Evolutionary conservation across 2,888 invertebrate genomes (phyloP).

Genomic region (Diploptera punctata): DNA sequence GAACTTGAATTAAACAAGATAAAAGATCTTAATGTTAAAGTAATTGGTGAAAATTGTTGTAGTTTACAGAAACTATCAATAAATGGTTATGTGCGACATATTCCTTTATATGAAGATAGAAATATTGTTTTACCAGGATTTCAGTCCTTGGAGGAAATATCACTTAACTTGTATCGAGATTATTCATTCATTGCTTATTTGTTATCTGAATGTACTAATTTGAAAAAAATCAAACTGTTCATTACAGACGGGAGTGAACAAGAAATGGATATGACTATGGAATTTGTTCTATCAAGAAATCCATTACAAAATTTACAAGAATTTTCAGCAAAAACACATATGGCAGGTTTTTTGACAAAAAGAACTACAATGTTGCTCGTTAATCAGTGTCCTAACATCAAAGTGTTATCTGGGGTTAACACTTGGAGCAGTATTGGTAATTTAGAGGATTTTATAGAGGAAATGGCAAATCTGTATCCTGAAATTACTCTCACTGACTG

Average conservation of each 20-base stretch:
- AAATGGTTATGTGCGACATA: not conserved
- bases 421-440: not conserved
- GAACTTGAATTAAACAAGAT: not conserved
- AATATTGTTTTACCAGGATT: not conserved
- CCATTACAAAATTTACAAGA: not conserved
- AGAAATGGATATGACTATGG: not conserved
- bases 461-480: not conserved
- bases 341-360: not conserved
- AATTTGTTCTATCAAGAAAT: slow-evolving; percentile 1
- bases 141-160: not conserved
- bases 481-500: not conserved
- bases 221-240: not conserved
- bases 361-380: not conserved
- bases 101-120: not conserved
- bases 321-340: not conserved
- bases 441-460: not conserved
- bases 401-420: not conserved
- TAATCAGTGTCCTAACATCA: not conserved
- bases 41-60: not conserved
- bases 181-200: not conserved
- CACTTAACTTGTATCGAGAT: not conserved
- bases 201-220: not conserved
- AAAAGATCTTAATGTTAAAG: not conserved
- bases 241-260: not conserved
- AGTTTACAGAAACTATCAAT: not conserved